These are phyloP conservation scores for Halcyon senegalensis DNA, from an alignment of 2,113 vertebrate species.

Conservation along the genomic window DNA sequence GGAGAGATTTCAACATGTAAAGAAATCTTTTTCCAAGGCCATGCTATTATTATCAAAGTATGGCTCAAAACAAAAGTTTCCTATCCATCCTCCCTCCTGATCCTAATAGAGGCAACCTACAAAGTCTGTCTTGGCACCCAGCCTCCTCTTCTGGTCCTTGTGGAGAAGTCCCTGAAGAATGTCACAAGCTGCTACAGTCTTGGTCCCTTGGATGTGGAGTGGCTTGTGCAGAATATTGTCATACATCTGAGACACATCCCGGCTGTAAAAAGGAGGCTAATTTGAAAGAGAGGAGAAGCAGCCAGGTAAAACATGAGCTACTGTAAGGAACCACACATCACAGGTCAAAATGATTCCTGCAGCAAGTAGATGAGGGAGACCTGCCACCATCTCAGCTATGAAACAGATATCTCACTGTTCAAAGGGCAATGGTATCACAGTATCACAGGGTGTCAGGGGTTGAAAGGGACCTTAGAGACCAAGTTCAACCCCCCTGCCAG, in stretches of 20 bases:
- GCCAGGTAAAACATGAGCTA: not conserved
- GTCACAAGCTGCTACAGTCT: conserved; percentile 87
- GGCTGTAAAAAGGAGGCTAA: conserved; percentile 96
- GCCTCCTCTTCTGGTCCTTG: conserved; percentile 90
- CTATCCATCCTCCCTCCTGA: not conserved
- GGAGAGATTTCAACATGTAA: not conserved
- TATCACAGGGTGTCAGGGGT: too few relatives aligned
- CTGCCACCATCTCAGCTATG: not conserved
- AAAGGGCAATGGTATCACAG: not conserved
- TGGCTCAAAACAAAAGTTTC: not conserved
- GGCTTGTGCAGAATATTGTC: conserved; percentile 93
- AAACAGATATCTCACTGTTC: not conserved
- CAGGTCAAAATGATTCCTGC: not conserved
- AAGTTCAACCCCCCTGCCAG: too few relatives aligned
- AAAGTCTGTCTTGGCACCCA: conserved; percentile 94
- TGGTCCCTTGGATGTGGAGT: conserved; percentile 87
- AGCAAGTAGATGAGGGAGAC: not conserved
- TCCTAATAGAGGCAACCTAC: conserved; percentile 76
- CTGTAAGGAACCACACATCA: not conserved
- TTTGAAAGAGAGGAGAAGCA: conserved; percentile 45
- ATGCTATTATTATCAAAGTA: not conserved
- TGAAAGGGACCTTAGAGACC: too few relatives aligned
- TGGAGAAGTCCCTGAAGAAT: conserved; percentile 91
- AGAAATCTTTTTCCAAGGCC: not conserved
- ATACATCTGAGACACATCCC: conserved; percentile 93